Percentiles rank a stretch among this genome's conserved stretches.
phyloP scores from a whole-genome alignment of 2,797 vertebrate genomes.

The Mustela erminea region DNA sequence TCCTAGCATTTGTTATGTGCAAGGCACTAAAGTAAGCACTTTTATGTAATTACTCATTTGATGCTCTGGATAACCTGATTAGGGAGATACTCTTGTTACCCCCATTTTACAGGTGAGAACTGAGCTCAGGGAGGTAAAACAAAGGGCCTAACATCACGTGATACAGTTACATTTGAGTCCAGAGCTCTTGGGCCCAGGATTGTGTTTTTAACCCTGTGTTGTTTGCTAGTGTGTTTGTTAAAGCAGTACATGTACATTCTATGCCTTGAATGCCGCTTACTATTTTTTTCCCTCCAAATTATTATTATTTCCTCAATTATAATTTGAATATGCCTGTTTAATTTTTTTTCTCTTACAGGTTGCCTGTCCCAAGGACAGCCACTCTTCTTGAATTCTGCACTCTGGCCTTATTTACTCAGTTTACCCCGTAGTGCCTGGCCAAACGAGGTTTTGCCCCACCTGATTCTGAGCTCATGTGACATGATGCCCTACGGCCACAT shows the following conservation, averaged over 20 bases:
- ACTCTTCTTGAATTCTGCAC: not conserved
- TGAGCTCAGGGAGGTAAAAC: not conserved
- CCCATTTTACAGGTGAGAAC: not conserved
- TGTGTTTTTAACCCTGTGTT: not conserved
- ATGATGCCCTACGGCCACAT: not conserved
- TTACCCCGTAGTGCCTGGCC: not conserved
- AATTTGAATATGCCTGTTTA: not conserved
- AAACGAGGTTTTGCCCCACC: not conserved
- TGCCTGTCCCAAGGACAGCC: not conserved
- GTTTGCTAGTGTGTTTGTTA: not conserved
- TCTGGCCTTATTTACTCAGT: not conserved
- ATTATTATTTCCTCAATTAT: not conserved
- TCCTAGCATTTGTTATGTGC: conserved; percentile 16
- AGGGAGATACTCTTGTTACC: not conserved
- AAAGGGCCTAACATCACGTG: not conserved
- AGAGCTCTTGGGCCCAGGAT: not conserved
- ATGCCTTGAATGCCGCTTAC: not conserved
- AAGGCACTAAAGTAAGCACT: not conserved
- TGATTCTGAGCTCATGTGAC: not conserved
- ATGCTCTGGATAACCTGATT: not conserved
- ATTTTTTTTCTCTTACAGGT: not conserved
- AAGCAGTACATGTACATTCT: not conserved
- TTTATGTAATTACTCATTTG: not conserved
- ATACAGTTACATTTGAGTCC: not conserved
- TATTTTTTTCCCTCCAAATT: not conserved